phyloP scores from a whole-genome alignment of 2,113 vertebrate genomes.

The Grantiella picta region DNA sequence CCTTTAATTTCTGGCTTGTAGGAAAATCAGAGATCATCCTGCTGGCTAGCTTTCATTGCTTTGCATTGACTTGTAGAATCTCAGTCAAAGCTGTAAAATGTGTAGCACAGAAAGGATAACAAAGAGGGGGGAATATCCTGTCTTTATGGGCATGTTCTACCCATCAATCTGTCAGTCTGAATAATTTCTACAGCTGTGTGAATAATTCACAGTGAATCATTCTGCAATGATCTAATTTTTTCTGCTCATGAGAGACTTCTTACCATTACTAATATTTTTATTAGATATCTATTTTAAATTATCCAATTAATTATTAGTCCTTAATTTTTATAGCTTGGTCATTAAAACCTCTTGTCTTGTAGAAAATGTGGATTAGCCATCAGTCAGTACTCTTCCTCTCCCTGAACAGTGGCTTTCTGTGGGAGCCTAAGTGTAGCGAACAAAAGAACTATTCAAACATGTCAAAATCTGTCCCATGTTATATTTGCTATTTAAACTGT shows the following conservation, averaged over 20 bases:
- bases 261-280: constrained; percentile 10
- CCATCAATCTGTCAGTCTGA: constrained; percentile 39
- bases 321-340: not conserved
- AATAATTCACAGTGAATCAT: constrained; percentile 24
- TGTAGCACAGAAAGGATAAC: not conserved
- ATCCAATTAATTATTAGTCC: not conserved
- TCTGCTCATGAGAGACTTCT: not conserved
- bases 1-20: not conserved
- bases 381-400: not conserved
- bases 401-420: not conserved
- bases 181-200: constrained; percentile 31
- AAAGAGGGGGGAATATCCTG: constrained; percentile 18
- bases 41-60: not conserved
- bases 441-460: constrained; percentile 36
- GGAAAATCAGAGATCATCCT: not conserved
- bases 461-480: not conserved
- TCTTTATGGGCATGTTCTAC: constrained; percentile 12
- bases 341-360: not conserved
- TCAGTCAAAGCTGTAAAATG: not conserved
- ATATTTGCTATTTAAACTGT: not conserved
- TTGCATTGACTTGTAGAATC: not conserved
- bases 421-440: not conserved
- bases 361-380: not conserved
- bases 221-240: constrained; percentile 27
- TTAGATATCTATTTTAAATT: not conserved